These are phyloP conservation scores for Dorcus parallelipipedus DNA, from an alignment of 2,888 invertebrate genomes.

Conservation along the genomic window DNA sequence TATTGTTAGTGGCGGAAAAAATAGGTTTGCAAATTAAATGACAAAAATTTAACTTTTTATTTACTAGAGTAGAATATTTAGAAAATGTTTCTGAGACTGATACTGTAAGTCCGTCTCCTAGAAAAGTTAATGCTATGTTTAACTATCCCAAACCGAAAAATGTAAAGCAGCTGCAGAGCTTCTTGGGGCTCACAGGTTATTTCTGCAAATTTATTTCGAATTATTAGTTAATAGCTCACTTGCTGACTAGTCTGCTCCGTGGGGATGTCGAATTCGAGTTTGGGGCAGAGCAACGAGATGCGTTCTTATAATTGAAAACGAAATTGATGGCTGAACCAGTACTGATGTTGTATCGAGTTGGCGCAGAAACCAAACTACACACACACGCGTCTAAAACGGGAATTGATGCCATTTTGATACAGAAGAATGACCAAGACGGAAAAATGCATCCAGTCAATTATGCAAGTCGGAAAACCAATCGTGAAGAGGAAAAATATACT, in stretches of 20 bases:
- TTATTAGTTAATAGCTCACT: slow-evolving; percentile 11
- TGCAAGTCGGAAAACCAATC: slow-evolving; percentile 34
- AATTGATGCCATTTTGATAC: slow-evolving; percentile 31
- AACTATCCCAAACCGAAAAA: slow-evolving; percentile 1
- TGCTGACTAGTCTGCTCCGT: slow-evolving; percentile 27
- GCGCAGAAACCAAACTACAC: slow-evolving; percentile 22
- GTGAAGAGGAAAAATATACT: slow-evolving; percentile 33
- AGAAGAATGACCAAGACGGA: slow-evolving; percentile 22
- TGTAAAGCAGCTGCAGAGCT: slow-evolving; percentile 1
- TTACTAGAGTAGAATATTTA: no score
- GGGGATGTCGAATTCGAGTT: slow-evolving; percentile 19
- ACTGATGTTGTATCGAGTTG: slow-evolving; percentile 19
- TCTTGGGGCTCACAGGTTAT: slow-evolving; percentile 7
- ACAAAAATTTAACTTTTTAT: no score
- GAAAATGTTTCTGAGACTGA: no score
- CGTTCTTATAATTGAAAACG: slow-evolving; percentile 24
- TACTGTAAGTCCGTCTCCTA: no score
- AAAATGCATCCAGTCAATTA: slow-evolving; percentile 35
- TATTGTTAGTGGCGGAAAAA: no score
- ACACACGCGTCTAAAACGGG: slow-evolving; percentile 31
- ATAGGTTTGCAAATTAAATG: no score
- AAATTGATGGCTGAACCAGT: slow-evolving; percentile 19
- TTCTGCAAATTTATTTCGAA: slow-evolving; percentile 3
- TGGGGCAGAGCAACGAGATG: slow-evolving; percentile 7
- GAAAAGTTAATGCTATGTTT: no score